phyloP scores from a whole-genome alignment of 2,797 vertebrate genomes.

The Coregonus ussuriensis region DNA sequence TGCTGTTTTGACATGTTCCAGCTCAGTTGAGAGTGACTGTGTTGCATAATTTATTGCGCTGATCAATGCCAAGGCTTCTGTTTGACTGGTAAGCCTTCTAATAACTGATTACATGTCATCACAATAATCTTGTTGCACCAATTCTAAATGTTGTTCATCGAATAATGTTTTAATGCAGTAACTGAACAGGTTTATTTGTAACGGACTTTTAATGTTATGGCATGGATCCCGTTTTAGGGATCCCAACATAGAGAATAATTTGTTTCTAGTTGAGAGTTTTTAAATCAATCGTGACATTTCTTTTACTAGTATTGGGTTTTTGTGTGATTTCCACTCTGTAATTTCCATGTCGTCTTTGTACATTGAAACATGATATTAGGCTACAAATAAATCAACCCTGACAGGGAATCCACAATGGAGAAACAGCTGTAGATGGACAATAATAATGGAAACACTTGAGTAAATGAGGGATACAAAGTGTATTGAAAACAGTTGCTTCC shows the following conservation, averaged over 20 bases:
- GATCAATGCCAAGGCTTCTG: background rate
- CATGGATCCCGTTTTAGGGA: background rate
- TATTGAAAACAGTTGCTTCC: no score
- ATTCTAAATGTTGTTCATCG: no score
- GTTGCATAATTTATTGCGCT: background rate
- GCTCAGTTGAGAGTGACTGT: slow-evolving; percentile 1
- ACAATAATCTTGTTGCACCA: no score
- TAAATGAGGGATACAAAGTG: no score
- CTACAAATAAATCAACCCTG: no score
- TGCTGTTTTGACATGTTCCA: slow-evolving; percentile 51
- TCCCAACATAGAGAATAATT: background rate
- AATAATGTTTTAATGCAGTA: no score
- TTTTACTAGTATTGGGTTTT: background rate
- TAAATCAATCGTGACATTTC: background rate
- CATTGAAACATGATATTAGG: no score
- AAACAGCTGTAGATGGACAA: background rate
- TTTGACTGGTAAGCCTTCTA: background rate
- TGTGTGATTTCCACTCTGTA: background rate
- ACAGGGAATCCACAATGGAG: background rate
- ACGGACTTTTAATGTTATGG: background rate
- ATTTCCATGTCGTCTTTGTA: background rate
- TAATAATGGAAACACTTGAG: no score
- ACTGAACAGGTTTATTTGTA: no score
- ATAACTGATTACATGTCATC: background rate
- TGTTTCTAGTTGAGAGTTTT: background rate